Evolutionary conservation across 2,888 invertebrate species (phyloP).

Genomic region (Torymus tubicola): DNA sequence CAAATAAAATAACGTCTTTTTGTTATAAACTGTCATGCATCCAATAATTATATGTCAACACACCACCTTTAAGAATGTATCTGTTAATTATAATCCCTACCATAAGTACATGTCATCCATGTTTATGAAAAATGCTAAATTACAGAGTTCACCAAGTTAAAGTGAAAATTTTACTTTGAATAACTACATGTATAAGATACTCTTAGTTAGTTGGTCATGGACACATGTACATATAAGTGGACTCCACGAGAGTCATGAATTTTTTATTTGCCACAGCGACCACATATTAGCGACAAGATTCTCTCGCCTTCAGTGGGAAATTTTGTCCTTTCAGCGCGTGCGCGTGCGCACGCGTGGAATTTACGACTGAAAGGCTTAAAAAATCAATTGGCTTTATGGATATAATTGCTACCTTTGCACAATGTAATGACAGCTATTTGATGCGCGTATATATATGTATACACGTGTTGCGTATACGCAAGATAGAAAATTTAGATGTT

Average conservation of each 20-base stretch:
- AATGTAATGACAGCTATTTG: constrained; percentile 36
- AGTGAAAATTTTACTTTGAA: not conserved
- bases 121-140: too few species aligned
- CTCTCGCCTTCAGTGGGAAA: constrained; percentile 1
- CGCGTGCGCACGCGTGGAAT: not conserved
- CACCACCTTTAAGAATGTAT: too few species aligned
- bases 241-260: constrained; percentile 10
- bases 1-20: too few species aligned
- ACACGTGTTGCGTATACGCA: constrained; percentile 6
- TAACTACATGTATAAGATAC: not conserved
- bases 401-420: constrained; percentile 33
- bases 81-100: too few species aligned
- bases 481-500: constrained; percentile 26
- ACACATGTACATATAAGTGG: not conserved
- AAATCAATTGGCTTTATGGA: constrained; percentile 35
- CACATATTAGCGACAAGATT: constrained; percentile 5
- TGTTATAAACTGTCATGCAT: too few species aligned
- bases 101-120: too few species aligned
- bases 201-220: too few species aligned
- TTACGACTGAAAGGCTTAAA: constrained; percentile 20
- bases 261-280: constrained; percentile 4
- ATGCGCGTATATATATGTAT: not conserved
- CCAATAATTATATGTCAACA: too few species aligned
- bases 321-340: constrained; percentile 17
- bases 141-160: too few species aligned